Evolutionary conservation across 2,888 invertebrate genomes (phyloP), one percentile per base, ranked within the genome.

Genomic region (Scaptodrosophila latifasciaeformis): DNA sequence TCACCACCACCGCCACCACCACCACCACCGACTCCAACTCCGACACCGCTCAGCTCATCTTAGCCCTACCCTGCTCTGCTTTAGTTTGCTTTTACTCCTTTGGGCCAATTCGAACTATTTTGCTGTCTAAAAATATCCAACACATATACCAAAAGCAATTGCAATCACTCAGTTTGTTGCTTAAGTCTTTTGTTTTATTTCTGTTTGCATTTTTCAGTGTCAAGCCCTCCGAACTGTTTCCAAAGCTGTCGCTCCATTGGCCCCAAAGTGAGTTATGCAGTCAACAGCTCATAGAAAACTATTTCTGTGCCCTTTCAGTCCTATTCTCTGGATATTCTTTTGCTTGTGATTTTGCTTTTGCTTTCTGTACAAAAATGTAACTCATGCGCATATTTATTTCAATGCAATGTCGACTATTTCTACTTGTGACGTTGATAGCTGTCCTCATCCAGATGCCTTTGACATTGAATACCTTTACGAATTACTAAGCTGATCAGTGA

Each of bases 131-230:
- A 75, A 75, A 75, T 75, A 75, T 69, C 69, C 55, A 46, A 45
- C 55, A 63, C 64, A 63, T 52, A 62, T 50, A 43, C 60, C 76
- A 64, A 65, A 34, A 76, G 79, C 75, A 78, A 78, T 75, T 75
- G 75, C 75, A 75, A 75, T 75, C 75, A 75, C 75, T 75, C 75
- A 75, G 75, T 75, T 75, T 71, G 75, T 75, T 75, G 79, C 79
- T 75, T 65, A 67, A 78, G 76, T 76, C 75, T 78, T 75, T 75
- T 75, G 79, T 78, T 78, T 75, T 75, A 78, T 75, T 74, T 78
- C 67, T 74, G 78, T 78, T 75, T 74, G 74, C 74, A 78, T 78
- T 74, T 75, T 78, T 74, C 79, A 74, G 72, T 74, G 79, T 78
- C 74, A 74, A 67, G 21, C 59, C 43, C 42, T 37, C 44, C 47